These are phyloP conservation scores for Eupithecia subumbrata DNA, from an alignment of 2,888 invertebrate species.

Conservation along the genomic window DNA sequence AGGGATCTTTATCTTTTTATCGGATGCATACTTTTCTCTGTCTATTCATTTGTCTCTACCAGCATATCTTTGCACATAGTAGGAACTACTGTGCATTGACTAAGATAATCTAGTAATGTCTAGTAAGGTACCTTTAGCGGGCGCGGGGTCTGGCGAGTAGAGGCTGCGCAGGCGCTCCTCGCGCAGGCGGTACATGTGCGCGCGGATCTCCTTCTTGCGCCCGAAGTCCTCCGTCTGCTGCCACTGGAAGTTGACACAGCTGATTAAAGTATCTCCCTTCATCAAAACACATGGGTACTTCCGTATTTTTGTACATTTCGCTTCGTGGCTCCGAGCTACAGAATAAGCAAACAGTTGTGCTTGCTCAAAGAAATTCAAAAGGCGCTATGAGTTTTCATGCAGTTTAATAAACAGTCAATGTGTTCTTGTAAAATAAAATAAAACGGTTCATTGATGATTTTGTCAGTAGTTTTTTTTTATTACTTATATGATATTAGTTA, in stretches of 20 bases:
- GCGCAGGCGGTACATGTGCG: conserved; percentile 92
- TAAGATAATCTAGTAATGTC: not conserved
- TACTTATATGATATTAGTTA: not conserved
- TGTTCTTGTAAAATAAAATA: not conserved
- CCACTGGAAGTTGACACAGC: conserved; percentile 86
- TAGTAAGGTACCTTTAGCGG: conserved; percentile 67
- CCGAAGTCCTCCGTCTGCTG: conserved; percentile 94
- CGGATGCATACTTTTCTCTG: too few relatives aligned
- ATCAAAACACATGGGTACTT: not conserved
- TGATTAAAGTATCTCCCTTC: not conserved
- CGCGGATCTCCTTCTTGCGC: conserved; percentile 93
- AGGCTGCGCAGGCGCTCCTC: conserved; percentile 91
- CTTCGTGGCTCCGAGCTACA: not conserved
- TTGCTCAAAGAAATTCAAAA: conserved; percentile 3
- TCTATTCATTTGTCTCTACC: too few relatives aligned
- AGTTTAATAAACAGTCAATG: not conserved
- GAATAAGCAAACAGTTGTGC: not conserved
- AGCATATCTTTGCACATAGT: not conserved
- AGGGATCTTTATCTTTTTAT: not conserved
- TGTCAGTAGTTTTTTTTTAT: not conserved
- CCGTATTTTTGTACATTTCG: not conserved
- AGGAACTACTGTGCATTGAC: not conserved
- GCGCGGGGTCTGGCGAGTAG: conserved; percentile 83
- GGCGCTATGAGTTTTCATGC: not conserved
- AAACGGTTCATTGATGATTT: not conserved